Evolutionary conservation across 2,113 vertebrate species (phyloP).

Genomic region (Actinemys pallida): DNA sequence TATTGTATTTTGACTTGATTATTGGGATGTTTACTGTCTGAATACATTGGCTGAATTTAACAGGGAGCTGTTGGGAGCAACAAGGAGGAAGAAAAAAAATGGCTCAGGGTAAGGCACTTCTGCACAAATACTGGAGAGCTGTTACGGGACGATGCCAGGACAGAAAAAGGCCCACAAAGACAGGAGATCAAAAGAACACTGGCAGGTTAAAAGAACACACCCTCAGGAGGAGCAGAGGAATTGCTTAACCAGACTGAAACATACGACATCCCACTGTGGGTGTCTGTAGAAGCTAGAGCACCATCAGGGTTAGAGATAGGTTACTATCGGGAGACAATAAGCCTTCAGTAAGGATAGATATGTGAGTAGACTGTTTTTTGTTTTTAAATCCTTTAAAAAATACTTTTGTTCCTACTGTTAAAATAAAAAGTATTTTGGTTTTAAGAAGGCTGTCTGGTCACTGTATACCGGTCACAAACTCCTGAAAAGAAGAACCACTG

Average conservation of each 20-base stretch:
- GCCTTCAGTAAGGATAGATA: neutral
- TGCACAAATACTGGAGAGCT: neutral
- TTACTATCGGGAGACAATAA: neutral
- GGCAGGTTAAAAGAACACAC: neutral
- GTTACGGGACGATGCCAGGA: fast-evolving
- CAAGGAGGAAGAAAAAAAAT: neutral
- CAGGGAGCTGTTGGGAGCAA: neutral
- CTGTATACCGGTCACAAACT: neutral
- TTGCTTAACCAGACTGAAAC: neutral
- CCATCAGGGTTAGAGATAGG: neutral
- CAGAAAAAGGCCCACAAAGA: fast-evolving
- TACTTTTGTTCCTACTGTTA: neutral
- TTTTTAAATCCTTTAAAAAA: fast-evolving
- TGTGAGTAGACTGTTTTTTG: neutral
- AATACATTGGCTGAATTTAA: neutral
- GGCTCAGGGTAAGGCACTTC: neutral
- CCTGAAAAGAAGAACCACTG: fast-evolving
- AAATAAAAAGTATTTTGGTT: fast-evolving
- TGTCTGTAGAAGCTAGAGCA: neutral
- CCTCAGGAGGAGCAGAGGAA: neutral
- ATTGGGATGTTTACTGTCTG: neutral
- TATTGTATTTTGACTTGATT: fast-evolving
- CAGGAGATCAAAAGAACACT: neutral
- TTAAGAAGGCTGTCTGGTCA: neutral
- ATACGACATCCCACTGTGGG: neutral